Percentiles rank a stretch among this genome's conserved stretches.
Conservation (phyloP, 2,797 vertebrate species). For the Macropus fuliginosus region DNA sequence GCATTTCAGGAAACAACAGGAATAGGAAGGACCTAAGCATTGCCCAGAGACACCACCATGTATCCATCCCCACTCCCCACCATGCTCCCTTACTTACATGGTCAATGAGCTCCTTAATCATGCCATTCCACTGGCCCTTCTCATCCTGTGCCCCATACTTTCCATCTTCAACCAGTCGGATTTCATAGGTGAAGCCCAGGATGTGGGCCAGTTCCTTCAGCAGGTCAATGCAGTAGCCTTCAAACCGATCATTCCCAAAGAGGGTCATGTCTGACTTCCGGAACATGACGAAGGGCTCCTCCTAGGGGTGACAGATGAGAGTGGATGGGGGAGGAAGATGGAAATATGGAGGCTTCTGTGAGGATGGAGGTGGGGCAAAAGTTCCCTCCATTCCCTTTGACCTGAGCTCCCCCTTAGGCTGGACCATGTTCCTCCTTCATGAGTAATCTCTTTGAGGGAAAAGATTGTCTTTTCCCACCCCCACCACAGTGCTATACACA, state of each 20-base stretch:
- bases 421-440: neutral
- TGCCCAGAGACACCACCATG: neutral
- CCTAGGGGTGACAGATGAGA: constrained; percentile 84
- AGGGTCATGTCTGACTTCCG: constrained; percentile 97
- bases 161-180: constrained; percentile 95
- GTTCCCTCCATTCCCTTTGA: neutral
- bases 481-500: neutral
- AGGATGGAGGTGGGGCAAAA: neutral
- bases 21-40: neutral
- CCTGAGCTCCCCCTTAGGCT: neutral
- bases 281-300: constrained; percentile 99
- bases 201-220: constrained; percentile 95
- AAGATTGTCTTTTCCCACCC: neutral
- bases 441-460: neutral
- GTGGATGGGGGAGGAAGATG: neutral
- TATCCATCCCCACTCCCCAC: neutral
- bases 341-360: neutral
- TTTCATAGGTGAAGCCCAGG: constrained; percentile 97
- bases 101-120: constrained; percentile 98
- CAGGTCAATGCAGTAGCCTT: constrained; percentile 98
- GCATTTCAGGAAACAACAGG: neutral
- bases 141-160: constrained; percentile 97
- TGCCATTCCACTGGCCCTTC: constrained; percentile 99
- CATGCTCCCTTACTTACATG: constrained; percentile 90
- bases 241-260: constrained; percentile 96